Evolutionary conservation across 2,797 vertebrate species (phyloP).

Genomic region (Hippopotamyrus pictus): DNA sequence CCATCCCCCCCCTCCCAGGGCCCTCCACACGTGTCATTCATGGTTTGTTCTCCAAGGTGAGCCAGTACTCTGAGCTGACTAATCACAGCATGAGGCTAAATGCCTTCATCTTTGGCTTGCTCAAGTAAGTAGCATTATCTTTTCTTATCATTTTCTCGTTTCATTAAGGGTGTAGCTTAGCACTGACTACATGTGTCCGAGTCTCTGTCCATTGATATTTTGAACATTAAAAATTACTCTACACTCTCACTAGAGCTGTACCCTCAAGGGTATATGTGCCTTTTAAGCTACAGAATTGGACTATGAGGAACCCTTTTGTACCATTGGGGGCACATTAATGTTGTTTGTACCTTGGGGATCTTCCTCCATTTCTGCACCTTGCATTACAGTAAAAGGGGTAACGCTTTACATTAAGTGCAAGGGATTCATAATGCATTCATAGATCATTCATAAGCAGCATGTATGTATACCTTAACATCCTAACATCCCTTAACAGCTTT

Average conservation of each 20-base stretch:
- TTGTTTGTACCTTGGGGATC: neutral
- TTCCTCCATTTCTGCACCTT: neutral
- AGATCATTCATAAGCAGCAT: neutral
- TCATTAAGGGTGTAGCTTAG: neutral
- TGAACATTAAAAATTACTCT: neutral
- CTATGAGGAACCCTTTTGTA: neutral
- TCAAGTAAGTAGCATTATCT: constrained; percentile 78
- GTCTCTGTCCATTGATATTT: neutral
- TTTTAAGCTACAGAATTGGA: neutral
- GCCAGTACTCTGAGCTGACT: constrained; percentile 83
- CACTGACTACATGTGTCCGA: neutral
- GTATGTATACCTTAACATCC: neutral
- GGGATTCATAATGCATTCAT: neutral
- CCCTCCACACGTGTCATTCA: constrained; percentile 89
- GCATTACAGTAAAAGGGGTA: neutral
- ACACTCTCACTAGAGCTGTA: neutral
- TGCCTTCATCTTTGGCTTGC: constrained; percentile 89
- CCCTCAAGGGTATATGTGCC: neutral
- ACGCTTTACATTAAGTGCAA: neutral
- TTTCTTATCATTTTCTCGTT: neutral
- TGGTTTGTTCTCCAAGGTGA: constrained; percentile 79
- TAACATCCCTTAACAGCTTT: neutral
- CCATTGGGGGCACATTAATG: neutral
- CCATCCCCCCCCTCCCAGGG: constrained; percentile 52
- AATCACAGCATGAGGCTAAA: constrained; percentile 89